These are phyloP conservation scores for Yponomeuta cagnagella DNA, from an alignment of 2,888 invertebrate species.

Conservation along the genomic window DNA sequence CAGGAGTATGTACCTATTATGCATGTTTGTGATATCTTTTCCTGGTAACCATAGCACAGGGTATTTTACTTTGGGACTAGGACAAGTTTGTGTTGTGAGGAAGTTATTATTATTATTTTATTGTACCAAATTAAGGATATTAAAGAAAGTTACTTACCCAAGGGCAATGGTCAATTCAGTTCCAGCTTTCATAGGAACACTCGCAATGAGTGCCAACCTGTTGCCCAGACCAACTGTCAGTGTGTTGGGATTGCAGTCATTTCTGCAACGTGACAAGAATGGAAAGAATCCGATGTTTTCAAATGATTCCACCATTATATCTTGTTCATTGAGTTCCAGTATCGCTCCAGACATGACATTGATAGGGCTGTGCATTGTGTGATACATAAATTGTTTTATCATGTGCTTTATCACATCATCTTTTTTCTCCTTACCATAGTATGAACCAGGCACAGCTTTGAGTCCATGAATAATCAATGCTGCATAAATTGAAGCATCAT, in stretches of 20 bases:
- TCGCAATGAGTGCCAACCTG: slow-evolving; percentile 11
- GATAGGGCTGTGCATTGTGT: not conserved
- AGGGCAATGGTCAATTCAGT: slow-evolving; percentile 16
- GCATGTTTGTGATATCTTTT: too few species aligned
- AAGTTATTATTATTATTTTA: not conserved
- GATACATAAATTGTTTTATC: slow-evolving; percentile 1
- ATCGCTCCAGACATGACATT: not conserved
- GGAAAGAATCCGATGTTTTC: slow-evolving; percentile 8
- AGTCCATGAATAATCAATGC: slow-evolving; percentile 1
- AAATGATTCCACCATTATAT: not conserved
- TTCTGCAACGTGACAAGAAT: slow-evolving; percentile 14
- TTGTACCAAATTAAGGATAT: not conserved
- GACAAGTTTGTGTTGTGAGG: too few species aligned
- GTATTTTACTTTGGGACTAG: too few species aligned
- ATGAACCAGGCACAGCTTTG: not conserved
- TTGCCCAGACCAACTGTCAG: slow-evolving; percentile 15
- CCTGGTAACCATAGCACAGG: too few species aligned
- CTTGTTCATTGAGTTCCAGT: not conserved
- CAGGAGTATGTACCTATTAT: too few species aligned
- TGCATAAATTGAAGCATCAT: not conserved
- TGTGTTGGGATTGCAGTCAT: slow-evolving; percentile 15
- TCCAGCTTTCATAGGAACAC: slow-evolving; percentile 18
- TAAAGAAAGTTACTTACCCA: slow-evolving; percentile 15
- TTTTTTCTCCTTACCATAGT: not conserved
- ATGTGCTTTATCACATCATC: not conserved